These are phyloP conservation scores for Glossophaga mutica DNA, from an alignment of 2,797 vertebrate genomes.

Conservation along the genomic window DNA sequence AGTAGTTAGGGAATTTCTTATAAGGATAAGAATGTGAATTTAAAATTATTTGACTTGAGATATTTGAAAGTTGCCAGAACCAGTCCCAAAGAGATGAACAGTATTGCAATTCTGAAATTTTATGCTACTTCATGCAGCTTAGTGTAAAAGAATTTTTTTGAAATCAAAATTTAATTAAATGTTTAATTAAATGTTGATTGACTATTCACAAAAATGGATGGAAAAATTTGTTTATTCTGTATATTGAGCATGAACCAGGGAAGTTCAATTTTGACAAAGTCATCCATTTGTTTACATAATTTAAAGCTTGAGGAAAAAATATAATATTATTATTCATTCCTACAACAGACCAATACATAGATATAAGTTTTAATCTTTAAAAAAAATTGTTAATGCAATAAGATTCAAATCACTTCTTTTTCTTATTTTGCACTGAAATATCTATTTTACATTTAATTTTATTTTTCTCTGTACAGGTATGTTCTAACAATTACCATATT, in stretches of 20 bases:
- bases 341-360: not conserved
- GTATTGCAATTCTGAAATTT: not conserved
- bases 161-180: conserved; percentile 21
- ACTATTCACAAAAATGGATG: not conserved
- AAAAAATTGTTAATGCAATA: not conserved
- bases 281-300: not conserved
- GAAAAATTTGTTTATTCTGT: not conserved
- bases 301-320: not conserved
- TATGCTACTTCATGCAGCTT: not conserved
- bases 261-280: not conserved
- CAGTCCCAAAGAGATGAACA: not conserved
- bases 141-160: not conserved
- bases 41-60: not conserved
- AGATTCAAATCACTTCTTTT: not conserved
- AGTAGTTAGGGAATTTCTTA: not conserved
- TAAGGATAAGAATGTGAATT: not conserved
- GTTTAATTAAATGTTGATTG: not conserved
- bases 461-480: not conserved
- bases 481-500: not conserved
- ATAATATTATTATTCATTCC: not conserved
- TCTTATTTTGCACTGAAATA: not conserved
- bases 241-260: not conserved
- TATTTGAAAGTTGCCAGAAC: not conserved
- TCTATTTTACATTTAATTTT: not conserved
- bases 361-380: not conserved